These are phyloP conservation scores for Drosophila yakuba DNA, from an alignment of 1,140 invertebrate genomes.

Conservation along the genomic window DNA sequence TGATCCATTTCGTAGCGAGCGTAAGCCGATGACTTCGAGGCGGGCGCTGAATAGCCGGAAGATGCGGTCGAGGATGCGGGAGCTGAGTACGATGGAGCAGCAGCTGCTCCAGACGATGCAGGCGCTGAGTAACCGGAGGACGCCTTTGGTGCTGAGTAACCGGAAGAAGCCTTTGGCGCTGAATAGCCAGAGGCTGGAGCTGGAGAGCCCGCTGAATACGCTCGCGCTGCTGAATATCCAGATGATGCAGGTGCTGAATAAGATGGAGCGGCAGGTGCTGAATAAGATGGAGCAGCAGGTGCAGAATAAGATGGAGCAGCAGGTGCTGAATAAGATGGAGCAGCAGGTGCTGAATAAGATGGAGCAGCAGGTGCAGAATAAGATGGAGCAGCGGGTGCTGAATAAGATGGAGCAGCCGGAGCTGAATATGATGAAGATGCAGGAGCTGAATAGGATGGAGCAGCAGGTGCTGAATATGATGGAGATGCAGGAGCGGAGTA, in stretches of 20 bases:
- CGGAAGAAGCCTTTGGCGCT: constrained; percentile 4
- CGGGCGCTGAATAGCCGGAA: constrained; percentile 38
- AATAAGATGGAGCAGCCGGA: constrained; percentile 12
- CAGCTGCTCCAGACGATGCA: constrained; percentile 22
- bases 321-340: not conserved
- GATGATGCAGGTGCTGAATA: constrained; percentile 19
- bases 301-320: constrained; percentile 21
- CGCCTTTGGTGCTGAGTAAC: constrained; percentile 46
- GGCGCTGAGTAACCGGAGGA: constrained; percentile 21
- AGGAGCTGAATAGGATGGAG: constrained; percentile 15
- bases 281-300: constrained; percentile 20
- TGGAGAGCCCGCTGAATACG: not conserved
- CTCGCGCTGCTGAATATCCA: constrained; percentile 1
- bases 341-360: constrained; percentile 17
- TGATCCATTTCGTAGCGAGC: constrained; percentile 45
- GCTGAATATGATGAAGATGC: constrained; percentile 14
- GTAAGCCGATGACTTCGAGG: constrained; percentile 40
- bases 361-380: not conserved
- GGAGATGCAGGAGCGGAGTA: not conserved
- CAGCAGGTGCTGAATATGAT: constrained; percentile 17
- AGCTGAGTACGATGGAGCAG: constrained; percentile 11
- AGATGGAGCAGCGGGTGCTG: constrained; percentile 4
- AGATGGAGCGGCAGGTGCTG: not conserved
- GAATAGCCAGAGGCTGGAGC: not conserved
- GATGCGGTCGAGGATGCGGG: constrained; percentile 11